Base-by-base conservation (phyloP, 2,113 vertebrate genomes). In the Grammomys dolichurus region DNA sequence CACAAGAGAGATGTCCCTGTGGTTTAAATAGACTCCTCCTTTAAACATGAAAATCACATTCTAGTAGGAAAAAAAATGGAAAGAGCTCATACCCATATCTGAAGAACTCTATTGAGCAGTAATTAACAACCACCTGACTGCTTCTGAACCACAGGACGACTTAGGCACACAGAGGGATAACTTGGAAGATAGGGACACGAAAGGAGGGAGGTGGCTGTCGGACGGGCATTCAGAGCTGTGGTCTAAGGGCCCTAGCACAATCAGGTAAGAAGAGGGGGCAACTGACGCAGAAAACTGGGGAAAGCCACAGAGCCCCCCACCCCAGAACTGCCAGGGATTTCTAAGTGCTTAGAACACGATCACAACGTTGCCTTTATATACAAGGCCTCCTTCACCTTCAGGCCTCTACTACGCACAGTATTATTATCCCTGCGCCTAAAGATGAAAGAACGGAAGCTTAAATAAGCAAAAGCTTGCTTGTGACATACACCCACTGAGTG, bases 1-100 rank as follows among this genome's bases (percentile, higher is more conserved):
- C 89, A 89, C n/a, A 93, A 48, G 72, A 82, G 46, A 94, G 80
- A 97, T 77, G 87, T n/a, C 54, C 24, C 67, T 67, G 54, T 76
- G 54, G 24, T 58, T 90, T 73, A 43, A 67, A 43, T 13, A 94
- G 24, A 43, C 63, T 91, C 80, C 81, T 48, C 92, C 60, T 69
- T 54, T 86, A 93, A 91, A 82, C 95, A 70, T 36, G 22, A 67
- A 95, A 96, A 70, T 58, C 81, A 82, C 3, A 78, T 33, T 19
- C 26, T 72, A 84, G 22, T 26, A 72, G 10, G 16, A 16, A 67
- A 36, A 65, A 16, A 24, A 7, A 13, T 3, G 63, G 5, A 22
- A 36, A 10, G 56, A 56, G 14, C 0, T 22, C 70, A 81, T 24
- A 89, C 19, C 54, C 56, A 69, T 10, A 84, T 36, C 40, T 33